Evolutionary conservation across 2,888 invertebrate genomes (phyloP), one percentile per base, ranked within the genome.

Genomic region (Ommatoiulus sabulosus): DNA sequence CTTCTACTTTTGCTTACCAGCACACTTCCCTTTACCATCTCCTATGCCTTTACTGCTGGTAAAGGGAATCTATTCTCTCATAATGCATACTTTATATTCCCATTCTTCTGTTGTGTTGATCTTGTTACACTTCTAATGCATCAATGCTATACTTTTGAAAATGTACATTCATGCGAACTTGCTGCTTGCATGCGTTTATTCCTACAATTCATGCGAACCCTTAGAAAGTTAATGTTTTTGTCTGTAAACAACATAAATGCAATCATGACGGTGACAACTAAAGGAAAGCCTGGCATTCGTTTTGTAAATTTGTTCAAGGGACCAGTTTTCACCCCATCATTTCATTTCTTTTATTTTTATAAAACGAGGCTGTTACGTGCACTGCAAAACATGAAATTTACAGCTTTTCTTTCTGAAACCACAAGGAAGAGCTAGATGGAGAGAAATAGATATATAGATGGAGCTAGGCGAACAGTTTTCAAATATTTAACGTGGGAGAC

Each of bases 291-390:
- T 80, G 12, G 80, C 80, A 35, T 80, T 80, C 80, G 24, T 80
- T 80, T 80, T 80, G 80, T 80, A 80, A 80, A 80, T 80, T 80
- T 80, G 35, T 80, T 12, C 80, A 80, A 35, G 80, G 80, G 80
- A 80, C 80, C 80, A 80, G 80, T 80, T 80, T 80, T 80, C 35
- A 80, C 35, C 80, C 80, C 80, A 80, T 80, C 80, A 35, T 80
- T 80, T 80, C 80, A 80, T 80, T 80, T 80, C 80, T 80, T 35
- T 80, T 80, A 80, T 80, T 80, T 80, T 80, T 80, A 80, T 80
- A 80, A 35, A 35, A 80, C 35, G 80, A 80, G 80, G 80, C 35
- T 35, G 80, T 35, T 80, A 35, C 10, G 3, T 80, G 80, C 35
- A 35, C 80, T 80, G 35, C 80, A 35, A 35, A 35, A 35, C 12